These are phyloP conservation scores for Haplochromis vanheusdeni DNA, from an alignment of 2,113 vertebrate genomes.

Conservation along the genomic window DNA sequence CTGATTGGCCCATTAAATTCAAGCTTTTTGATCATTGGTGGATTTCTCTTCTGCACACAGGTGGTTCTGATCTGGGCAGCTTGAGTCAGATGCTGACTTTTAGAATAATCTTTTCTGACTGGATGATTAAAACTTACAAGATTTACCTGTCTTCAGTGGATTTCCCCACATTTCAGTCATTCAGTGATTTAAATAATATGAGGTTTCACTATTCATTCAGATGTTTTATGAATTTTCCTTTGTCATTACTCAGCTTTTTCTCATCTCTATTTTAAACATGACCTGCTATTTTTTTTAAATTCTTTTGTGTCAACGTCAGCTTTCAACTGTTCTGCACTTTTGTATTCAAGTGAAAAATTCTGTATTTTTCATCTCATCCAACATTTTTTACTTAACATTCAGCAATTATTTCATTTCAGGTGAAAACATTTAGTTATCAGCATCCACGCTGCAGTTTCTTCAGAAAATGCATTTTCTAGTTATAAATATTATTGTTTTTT, in stretches of 20 bases:
- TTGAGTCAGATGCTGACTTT: neutral
- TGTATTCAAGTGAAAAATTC: neutral
- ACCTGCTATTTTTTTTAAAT: neutral
- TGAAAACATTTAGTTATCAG: neutral
- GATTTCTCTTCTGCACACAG: neutral
- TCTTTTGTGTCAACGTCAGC: neutral
- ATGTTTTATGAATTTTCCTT: neutral
- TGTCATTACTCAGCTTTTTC: neutral
- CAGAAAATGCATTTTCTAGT: neutral
- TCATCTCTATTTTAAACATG: neutral
- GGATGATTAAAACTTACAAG: neutral
- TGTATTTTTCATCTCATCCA: neutral
- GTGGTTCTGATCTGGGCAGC: neutral
- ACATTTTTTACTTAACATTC: neutral
- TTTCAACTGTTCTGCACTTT: neutral
- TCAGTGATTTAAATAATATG: neutral
- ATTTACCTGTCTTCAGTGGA: neutral
- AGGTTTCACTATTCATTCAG: neutral
- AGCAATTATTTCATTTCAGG: neutral
- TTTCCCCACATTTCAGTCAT: neutral
- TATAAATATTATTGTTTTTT: neutral
- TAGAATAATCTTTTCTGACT: neutral
- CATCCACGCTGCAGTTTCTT: neutral
- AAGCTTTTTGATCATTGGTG: neutral
- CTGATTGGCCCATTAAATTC: neutral